These are phyloP conservation scores for Clarias magur DNA, from an alignment of 2,113 vertebrate species.

Conservation along the genomic window DNA sequence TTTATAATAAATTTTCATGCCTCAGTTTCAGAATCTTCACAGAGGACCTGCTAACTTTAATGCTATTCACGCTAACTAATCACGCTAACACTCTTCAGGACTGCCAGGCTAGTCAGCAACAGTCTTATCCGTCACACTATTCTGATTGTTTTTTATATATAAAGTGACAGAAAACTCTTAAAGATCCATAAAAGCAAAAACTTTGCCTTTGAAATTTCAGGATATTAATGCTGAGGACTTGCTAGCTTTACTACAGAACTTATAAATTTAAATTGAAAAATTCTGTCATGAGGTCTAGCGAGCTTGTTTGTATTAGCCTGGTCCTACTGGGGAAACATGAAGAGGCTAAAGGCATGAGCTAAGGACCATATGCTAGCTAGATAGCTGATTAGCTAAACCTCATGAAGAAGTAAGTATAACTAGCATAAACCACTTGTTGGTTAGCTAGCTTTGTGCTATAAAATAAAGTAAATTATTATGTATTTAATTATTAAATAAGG, in stretches of 20 bases:
- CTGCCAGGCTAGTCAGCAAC: background rate
- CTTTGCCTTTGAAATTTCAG: background rate
- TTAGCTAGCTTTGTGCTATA: no score
- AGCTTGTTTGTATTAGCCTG: background rate
- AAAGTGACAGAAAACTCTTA: background rate
- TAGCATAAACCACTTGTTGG: background rate
- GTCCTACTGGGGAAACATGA: background rate
- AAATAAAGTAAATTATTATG: background rate
- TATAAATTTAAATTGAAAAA: background rate
- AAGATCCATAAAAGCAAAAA: background rate
- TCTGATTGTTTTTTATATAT: background rate
- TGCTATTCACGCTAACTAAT: background rate
- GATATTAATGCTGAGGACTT: background rate
- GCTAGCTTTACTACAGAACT: background rate
- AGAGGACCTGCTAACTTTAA: background rate
- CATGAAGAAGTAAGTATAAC: background rate
- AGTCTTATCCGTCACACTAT: background rate
- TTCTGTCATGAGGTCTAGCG: background rate
- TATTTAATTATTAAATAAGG: background rate
- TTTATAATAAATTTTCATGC: background rate
- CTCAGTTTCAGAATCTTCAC: background rate
- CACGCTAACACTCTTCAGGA: background rate
- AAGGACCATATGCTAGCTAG: background rate
- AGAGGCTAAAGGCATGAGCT: background rate
- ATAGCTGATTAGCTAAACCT: background rate